phyloP scores from a whole-genome alignment of 2,113 vertebrate species.

The Paracanthobrama guichenoti region DNA sequence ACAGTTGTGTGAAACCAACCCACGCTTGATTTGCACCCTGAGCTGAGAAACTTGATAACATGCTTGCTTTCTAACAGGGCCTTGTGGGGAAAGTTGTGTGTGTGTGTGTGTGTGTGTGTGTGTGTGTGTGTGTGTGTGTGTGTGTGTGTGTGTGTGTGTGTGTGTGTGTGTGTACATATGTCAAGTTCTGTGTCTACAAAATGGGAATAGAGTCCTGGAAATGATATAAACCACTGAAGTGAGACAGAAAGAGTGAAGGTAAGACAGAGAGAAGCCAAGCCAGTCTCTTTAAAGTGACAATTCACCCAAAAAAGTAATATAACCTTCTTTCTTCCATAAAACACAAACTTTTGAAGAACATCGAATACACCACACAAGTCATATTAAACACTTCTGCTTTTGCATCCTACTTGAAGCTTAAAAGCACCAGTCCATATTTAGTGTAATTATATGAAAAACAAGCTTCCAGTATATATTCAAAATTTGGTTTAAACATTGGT shows the following conservation, averaged over 20 bases:
- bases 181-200: constrained; percentile 29
- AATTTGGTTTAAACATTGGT: neutral
- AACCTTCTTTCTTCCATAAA: neutral
- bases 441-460: neutral
- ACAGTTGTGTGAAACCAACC: neutral
- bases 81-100: constrained; percentile 25
- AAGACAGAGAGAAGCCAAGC: neutral
- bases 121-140: neutral
- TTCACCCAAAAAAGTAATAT: neutral
- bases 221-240: constrained; percentile 31
- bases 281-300: neutral
- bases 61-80: constrained; percentile 28
- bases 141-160: constrained; percentile 4
- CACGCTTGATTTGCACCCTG: neutral
- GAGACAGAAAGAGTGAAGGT: constrained; percentile 10
- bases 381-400: neutral
- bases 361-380: neutral
- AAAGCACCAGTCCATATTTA: neutral
- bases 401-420: neutral
- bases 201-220: constrained; percentile 38
- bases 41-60: constrained; percentile 29
- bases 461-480: neutral
- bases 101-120: constrained; percentile 7
- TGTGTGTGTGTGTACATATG: neutral
- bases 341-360: neutral